Conservation (phyloP, 92 coral and sea anemone genomes). For the Montipora capitata region DNA sequence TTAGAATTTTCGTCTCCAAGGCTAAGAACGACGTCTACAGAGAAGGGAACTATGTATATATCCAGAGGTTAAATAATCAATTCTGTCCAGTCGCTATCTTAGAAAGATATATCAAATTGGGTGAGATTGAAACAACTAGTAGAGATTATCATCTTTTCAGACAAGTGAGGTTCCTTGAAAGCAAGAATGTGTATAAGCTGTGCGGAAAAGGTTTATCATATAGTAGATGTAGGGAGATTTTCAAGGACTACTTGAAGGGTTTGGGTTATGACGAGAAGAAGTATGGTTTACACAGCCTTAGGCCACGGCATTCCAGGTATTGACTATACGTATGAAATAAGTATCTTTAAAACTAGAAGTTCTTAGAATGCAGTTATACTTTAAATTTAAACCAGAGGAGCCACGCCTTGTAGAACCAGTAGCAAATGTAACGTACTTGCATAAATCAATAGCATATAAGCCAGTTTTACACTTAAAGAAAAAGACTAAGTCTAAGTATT, state of each 20-base stretch:
- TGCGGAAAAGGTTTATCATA: slow-evolving; percentile 6
- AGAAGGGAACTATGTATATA: slow-evolving; percentile 61
- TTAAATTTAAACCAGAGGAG: no score
- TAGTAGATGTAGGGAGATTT: background rate
- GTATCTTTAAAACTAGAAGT: no score
- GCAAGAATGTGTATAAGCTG: slow-evolving; percentile 6
- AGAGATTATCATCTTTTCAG: background rate
- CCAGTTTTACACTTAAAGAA: no score
- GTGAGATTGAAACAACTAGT: slow-evolving; percentile 21
- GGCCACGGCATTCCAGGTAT: background rate
- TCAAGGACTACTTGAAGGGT: background rate
- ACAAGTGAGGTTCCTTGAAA: background rate
- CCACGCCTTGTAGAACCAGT: no score
- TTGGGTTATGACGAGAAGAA: slow-evolving; percentile 12
- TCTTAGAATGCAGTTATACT: no score
- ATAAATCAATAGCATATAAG: no score
- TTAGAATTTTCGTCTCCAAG: slow-evolving; percentile 59
- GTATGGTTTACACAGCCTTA: background rate
- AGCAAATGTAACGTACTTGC: no score
- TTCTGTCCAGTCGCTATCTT: slow-evolving; percentile 63
- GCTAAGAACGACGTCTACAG: slow-evolving; percentile 63
- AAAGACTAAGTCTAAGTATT: no score
- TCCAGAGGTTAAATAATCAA: slow-evolving; percentile 30
- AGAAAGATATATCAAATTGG: slow-evolving; percentile 31
- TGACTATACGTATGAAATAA: no score